Evolutionary conservation across 2,797 vertebrate genomes (phyloP), one percentile per base, ranked within the genome.

Genomic region (Neopelma chrysocephalum): DNA sequence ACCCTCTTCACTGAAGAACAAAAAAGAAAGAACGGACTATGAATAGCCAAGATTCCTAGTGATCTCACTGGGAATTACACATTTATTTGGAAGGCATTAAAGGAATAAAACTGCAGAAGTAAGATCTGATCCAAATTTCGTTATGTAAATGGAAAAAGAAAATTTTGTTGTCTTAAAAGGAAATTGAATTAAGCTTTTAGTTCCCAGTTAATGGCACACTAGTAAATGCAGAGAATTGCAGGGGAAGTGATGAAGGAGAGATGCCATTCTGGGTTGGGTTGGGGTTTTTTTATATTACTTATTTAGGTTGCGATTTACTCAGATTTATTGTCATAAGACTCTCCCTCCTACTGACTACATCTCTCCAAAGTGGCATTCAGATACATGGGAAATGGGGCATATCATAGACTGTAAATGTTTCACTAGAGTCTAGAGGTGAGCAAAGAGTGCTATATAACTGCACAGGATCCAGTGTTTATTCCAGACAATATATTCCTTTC

Each of bases 41-140:
- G 9, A 83, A 84, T 34, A 87, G 48, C 77, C 56, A 82, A 92
- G 73, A 84, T 91, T 90, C 51, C 53, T 75, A 79, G 58, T 90
- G 70, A 94, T 90, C 78, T 93, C 95, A 95, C 23, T 70, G 80
- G 77, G 87, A 96, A 92, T 87, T 94, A 89, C 89, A 85, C 17
- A 61, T 77, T 79, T 89, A 68, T 85, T 85, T 84, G 68, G 87
- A 96, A 92, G 50, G 53, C 40, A 73, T 48, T 90, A 80, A 78
- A 87, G 34, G 53, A 85, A 19, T 90, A 93, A 31, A 19, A 81
- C 77, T 95, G 92, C 70, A 89, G 58, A 90, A 78, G 60, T 62
- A 72, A 73, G 60, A 50, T 19, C 23, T 70, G 86, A 87, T 93
- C 81, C 73, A 95, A 88, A 88, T 93, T 93, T 64, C 56, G 64